Percentiles rank a stretch among this genome's conserved stretches.
phyloP scores from a whole-genome alignment of 2,113 vertebrate species.

The Cynopterus brachyotis region DNA sequence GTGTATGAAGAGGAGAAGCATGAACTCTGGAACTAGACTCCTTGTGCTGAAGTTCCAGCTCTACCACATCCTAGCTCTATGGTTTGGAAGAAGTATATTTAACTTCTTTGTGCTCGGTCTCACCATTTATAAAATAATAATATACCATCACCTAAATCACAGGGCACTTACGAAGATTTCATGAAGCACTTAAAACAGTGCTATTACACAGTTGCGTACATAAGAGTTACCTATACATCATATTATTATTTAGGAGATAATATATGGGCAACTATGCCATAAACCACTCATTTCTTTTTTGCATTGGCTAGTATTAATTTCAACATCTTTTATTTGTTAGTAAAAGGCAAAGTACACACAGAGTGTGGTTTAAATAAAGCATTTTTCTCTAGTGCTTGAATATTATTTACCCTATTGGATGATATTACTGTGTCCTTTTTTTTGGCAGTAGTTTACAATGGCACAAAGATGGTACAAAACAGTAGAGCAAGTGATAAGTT shows the following conservation, averaged over 20 bases:
- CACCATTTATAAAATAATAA: not conserved
- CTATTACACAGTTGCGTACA: not conserved
- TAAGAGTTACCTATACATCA: not conserved
- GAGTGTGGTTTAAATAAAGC: not conserved
- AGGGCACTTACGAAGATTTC: not conserved
- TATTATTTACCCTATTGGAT: not conserved
- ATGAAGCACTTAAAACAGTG: not conserved
- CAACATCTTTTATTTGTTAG: not conserved
- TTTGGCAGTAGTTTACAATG: too few species aligned
- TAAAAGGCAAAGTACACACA: not conserved
- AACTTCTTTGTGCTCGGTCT: not conserved
- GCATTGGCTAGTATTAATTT: not conserved
- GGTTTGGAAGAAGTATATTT: not conserved
- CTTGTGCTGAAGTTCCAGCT: not conserved
- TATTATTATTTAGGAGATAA: constrained; percentile 15
- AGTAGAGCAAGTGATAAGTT: not conserved
- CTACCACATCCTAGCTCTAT: not conserved
- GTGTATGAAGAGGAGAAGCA: not conserved
- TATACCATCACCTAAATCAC: not conserved
- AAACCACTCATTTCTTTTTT: not conserved
- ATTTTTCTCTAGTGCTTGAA: not conserved
- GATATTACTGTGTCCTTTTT: not conserved
- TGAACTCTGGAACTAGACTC: not conserved
- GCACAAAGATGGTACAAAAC: not conserved
- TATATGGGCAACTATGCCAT: not conserved